phyloP scores from a whole-genome alignment of 2,888 invertebrate genomes.

The Steinernema carpocapsae region DNA sequence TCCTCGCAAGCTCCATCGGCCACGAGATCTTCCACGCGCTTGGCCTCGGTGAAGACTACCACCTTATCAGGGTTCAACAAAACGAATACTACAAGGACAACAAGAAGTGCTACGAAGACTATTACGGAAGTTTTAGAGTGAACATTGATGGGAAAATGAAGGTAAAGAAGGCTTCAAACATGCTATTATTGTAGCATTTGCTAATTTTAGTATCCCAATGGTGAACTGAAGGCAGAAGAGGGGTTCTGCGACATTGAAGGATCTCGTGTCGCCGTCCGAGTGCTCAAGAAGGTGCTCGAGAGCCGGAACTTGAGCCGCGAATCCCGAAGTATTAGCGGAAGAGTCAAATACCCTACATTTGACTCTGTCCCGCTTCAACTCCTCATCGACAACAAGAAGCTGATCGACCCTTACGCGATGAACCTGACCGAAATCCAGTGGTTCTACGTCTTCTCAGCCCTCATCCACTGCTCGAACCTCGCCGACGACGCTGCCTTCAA shows the following conservation, averaged over 20 bases:
- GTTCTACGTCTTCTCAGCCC: not conserved
- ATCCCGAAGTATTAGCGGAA: not conserved
- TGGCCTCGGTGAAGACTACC: not conserved
- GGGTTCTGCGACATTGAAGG: not conserved
- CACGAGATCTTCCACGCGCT: not conserved
- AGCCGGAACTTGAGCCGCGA: not conserved
- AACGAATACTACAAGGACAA: not conserved
- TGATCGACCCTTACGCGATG: not conserved
- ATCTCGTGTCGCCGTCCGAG: not conserved
- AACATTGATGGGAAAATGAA: not conserved
- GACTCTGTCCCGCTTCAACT: not conserved
- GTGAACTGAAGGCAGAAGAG: constrained; percentile 3
- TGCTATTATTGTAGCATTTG: not conserved
- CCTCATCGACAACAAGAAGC: not conserved
- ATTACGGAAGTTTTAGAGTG: not conserved
- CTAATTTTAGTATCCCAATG: not conserved
- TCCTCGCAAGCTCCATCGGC: not conserved
- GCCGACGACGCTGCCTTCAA: not conserved
- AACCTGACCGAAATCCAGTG: not conserved
- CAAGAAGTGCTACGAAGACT: not conserved
- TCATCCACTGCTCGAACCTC: not conserved
- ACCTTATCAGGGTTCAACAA: not conserved
- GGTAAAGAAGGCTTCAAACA: not conserved
- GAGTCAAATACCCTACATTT: not conserved
- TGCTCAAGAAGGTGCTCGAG: constrained; percentile 2